phyloP scores from a whole-genome alignment of 2,113 vertebrate genomes.

The Notothenia coriiceps region DNA sequence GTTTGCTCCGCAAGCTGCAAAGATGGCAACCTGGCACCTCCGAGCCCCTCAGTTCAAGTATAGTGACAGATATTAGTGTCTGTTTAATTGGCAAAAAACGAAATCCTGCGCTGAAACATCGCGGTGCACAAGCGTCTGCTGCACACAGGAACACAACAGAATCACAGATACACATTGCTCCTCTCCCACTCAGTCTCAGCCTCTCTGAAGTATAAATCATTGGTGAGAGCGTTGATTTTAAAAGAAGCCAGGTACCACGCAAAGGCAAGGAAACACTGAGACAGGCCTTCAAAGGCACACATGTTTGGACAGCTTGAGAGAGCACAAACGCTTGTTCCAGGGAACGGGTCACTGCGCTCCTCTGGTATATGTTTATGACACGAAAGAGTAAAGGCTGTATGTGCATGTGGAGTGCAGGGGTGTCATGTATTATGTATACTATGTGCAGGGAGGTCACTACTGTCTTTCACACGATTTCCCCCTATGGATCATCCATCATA shows the following conservation, averaged over 20 bases:
- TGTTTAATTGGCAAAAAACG: conserved; percentile 65
- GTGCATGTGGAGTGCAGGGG: conserved; percentile 31
- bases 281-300: conserved; percentile 45
- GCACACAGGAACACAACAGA: conserved; percentile 18
- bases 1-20: conserved; percentile 46
- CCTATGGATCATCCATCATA: conserved; percentile 30
- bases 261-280: conserved; percentile 33
- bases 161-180: conserved; percentile 11
- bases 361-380: conserved; percentile 35
- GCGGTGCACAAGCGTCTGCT: background rate
- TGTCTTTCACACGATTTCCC: conserved; percentile 38
- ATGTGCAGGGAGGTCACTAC: conserved; percentile 32
- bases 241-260: conserved; percentile 48
- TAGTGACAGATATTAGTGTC: conserved; percentile 41
- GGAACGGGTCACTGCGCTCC: conserved; percentile 42
- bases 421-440: conserved; percentile 57
- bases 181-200: conserved; percentile 42
- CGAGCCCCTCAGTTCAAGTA: conserved; percentile 33
- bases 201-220: conserved; percentile 58
- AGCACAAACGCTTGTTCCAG: conserved; percentile 34
- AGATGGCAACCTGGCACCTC: conserved; percentile 47
- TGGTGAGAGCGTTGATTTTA: conserved; percentile 47
- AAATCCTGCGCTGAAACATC: conserved; percentile 41
- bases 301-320: conserved; percentile 60
- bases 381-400: conserved; percentile 17